Base-by-base conservation (phyloP, 2,113 vertebrate genomes). In the Malaclemys terrapin region DNA sequence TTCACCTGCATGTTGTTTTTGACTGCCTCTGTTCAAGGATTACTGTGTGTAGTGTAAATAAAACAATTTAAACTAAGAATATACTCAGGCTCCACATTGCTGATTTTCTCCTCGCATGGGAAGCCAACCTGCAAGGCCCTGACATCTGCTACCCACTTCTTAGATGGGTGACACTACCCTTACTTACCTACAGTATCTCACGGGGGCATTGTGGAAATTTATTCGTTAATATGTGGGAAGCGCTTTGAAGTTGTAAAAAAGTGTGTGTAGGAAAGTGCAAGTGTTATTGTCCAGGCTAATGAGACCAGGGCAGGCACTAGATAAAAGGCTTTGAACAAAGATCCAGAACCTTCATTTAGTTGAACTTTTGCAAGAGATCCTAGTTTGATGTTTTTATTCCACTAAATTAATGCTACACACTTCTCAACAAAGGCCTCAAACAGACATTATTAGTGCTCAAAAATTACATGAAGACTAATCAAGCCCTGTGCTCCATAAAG, bases 41-140 rank as follows among this genome's bases (percentile, higher is more conserved):
- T 93, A 54, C 49, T 87, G 53, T 80, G 76, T 90, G 81, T 76
- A 76, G 1, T 24, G 69, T 84, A 95, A 92, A 87, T 88, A 93
- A 95, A 97, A 95, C 76, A 91, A 94, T 95, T 95, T 87, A 82
- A 89, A 76, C 59, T 82, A 94, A 84, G 91, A 94, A 93, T 87
- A 95, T 94, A 93, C 91, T 82, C 1, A 88, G 38, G 49, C 80
- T 87, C 45, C 89, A 88, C 81, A 42, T 93, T 87, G 95, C 92
- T 89, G 96, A 96, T 97, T 92, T 91, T 91, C 85, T 87, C 53
- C 84, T 88, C 82, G 65, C 92, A 69, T 80, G 87, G 47, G 91
- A 95, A 96, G 88, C 4, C n/a, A 72, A 8, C n/a, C 65, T 72
- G 9, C n/a, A 72, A n/a, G n/a, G n/a, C 5, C 16, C 12, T 95